These are phyloP conservation scores for Drosophila suzukii DNA, from an alignment of 1,140 invertebrate genomes.

Conservation along the genomic window DNA sequence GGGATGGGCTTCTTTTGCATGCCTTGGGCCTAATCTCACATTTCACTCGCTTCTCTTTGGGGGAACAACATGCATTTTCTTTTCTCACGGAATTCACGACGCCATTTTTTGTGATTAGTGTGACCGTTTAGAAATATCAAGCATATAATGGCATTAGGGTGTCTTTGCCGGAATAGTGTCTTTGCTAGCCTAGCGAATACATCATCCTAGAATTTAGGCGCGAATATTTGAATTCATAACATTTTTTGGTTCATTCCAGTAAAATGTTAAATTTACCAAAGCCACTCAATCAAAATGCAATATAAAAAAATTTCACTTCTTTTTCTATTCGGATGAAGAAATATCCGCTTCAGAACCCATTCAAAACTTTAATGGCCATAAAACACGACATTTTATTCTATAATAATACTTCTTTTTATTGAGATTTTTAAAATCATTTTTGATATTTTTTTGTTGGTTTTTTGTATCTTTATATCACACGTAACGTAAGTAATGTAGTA, in stretches of 20 bases:
- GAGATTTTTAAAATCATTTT: slow-evolving; percentile 79
- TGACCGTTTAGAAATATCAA: too few species aligned
- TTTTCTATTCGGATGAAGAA: too few species aligned
- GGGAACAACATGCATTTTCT: slow-evolving; percentile 26
- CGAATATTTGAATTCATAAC: too few species aligned
- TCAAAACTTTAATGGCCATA: too few species aligned
- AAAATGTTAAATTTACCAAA: too few species aligned
- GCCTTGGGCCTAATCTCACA: slow-evolving; percentile 51
- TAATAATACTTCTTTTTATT: slow-evolving; percentile 83
- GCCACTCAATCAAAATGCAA: too few species aligned
- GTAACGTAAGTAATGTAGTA: slow-evolving; percentile 73
- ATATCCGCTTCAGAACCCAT: too few species aligned
- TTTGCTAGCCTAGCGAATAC: too few species aligned
- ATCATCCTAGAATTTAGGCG: slow-evolving; percentile 3
- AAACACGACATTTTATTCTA: slow-evolving; percentile 48
- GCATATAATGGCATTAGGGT: too few species aligned
- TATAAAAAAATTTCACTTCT: too few species aligned
- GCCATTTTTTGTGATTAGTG: slow-evolving; percentile 60
- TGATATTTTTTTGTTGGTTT: slow-evolving; percentile 71
- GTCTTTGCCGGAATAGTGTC: too few species aligned
- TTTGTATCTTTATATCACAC: slow-evolving; percentile 78
- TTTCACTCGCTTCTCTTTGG: slow-evolving; percentile 41
- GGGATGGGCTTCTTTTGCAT: slow-evolving; percentile 34
- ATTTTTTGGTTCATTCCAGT: too few species aligned
- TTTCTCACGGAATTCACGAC: slow-evolving; percentile 51